A percentile compares a stretch with the other conserved stretches of the same genome.
Conservation (phyloP, 2,888 invertebrate genomes). For the Priocnemis perturbator region DNA sequence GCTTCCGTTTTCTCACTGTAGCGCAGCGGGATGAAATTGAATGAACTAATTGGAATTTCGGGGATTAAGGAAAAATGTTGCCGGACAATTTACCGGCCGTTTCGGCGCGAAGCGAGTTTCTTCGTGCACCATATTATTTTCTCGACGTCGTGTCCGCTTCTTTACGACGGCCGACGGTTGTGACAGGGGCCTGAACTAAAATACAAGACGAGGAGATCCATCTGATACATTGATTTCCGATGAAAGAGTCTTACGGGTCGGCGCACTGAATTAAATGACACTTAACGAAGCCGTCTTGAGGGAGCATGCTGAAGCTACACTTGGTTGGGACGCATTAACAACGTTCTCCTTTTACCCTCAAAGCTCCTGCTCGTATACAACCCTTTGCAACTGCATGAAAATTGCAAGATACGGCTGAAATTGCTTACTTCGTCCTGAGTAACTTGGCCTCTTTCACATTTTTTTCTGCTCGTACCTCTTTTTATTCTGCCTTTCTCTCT, state of each 20-base stretch:
- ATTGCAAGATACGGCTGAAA: constrained; percentile 36
- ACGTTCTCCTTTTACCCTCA: too few species aligned
- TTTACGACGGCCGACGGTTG: not conserved
- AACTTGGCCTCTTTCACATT: not conserved
- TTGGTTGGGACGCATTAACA: too few species aligned
- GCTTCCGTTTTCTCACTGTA: too few species aligned
- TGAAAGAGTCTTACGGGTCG: not conserved
- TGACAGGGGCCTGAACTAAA: not conserved
- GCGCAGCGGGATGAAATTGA: too few species aligned
- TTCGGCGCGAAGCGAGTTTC: not conserved
- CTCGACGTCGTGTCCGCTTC: not conserved
- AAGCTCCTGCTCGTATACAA: too few species aligned
- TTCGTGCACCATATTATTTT: not conserved
- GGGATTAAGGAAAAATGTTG: not conserved
- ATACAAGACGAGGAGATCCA: constrained; percentile 3
- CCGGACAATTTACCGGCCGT: not conserved
- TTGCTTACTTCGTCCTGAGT: constrained; percentile 23
- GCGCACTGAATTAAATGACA: constrained; percentile 23
- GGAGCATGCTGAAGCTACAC: constrained; percentile 14
- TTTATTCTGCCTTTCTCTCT: too few species aligned
- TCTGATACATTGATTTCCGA: constrained; percentile 7
- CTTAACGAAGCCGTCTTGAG: constrained; percentile 26
- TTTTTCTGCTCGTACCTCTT: not conserved
- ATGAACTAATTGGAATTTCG: too few species aligned
- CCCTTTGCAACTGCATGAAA: constrained; percentile 20